These are phyloP conservation scores for Aphidius gifuensis DNA, from an alignment of 1,140 invertebrate species.

Conservation along the genomic window DNA sequence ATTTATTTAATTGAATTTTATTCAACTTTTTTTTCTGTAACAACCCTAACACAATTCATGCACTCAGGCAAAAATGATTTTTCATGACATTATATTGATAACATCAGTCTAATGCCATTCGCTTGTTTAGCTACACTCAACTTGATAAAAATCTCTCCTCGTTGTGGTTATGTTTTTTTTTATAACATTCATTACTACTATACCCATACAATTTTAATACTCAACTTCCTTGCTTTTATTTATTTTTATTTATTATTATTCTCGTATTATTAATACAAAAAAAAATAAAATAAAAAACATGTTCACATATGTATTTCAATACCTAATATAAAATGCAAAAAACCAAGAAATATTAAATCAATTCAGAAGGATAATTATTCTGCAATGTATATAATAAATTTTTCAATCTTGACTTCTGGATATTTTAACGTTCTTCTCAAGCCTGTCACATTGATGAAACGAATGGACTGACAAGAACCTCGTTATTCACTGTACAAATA, in stretches of 20 bases:
- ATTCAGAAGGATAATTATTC: slow-evolving; percentile 2
- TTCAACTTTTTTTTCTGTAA: too few species aligned
- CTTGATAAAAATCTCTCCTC: too few species aligned
- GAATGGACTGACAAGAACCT: slow-evolving; percentile 21
- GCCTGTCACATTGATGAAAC: slow-evolving; percentile 20
- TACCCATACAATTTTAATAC: background rate
- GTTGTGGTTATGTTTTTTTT: slow-evolving; percentile 4
- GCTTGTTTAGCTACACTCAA: slow-evolving; percentile 13
- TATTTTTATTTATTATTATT: too few species aligned
- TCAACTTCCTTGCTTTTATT: background rate
- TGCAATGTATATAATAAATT: slow-evolving; percentile 14
- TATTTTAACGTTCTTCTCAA: background rate
- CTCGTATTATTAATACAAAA: too few species aligned
- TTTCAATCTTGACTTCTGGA: slow-evolving; percentile 5
- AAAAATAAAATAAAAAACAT: too few species aligned
- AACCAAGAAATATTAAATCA: slow-evolving; percentile 10
- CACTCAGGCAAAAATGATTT: slow-evolving; percentile 24
- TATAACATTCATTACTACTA: background rate
- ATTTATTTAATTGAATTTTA: too few species aligned
- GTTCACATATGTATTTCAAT: too few species aligned
- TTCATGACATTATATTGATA: slow-evolving; percentile 18
- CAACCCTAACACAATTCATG: slow-evolving; percentile 1
- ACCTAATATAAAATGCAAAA: background rate
- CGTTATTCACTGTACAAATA: slow-evolving; percentile 20
- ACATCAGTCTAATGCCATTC: slow-evolving; percentile 21